These are phyloP conservation scores for Gracilinanus agilis DNA, from an alignment of 2,113 vertebrate genomes.

Conservation along the genomic window DNA sequence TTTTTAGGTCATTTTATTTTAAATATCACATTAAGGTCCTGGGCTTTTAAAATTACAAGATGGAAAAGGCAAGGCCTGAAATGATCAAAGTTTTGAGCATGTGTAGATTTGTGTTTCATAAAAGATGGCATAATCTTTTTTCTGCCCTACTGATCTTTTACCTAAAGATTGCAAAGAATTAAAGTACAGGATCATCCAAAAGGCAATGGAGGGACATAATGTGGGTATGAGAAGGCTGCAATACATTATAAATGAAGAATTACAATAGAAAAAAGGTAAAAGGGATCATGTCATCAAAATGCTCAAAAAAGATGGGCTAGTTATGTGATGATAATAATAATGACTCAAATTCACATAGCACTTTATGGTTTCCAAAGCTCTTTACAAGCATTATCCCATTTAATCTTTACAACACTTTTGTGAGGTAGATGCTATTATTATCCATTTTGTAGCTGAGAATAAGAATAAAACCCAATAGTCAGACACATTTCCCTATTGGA, in stretches of 20 bases:
- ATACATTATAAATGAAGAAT: background rate
- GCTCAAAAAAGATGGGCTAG: background rate
- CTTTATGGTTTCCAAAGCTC: background rate
- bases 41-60: conserved; percentile 2
- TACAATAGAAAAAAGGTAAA: background rate
- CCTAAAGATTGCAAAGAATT: background rate
- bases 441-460: background rate
- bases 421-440: background rate
- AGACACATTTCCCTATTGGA: background rate
- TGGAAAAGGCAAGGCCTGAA: background rate
- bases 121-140: background rate
- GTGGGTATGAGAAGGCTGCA: background rate
- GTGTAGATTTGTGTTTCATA: background rate
- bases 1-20: conserved; percentile 44
- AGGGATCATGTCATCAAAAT: background rate
- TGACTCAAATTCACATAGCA: background rate
- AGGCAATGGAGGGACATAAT: background rate
- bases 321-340: background rate
- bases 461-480: background rate
- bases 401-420: background rate
- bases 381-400: background rate
- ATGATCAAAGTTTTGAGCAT: background rate
- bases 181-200: background rate
- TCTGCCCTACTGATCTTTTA: background rate
- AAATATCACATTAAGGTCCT: conserved; percentile 61